These are phyloP conservation scores for Eucera pruinosa DNA, from an alignment of 2,888 invertebrate genomes.

Conservation along the genomic window DNA sequence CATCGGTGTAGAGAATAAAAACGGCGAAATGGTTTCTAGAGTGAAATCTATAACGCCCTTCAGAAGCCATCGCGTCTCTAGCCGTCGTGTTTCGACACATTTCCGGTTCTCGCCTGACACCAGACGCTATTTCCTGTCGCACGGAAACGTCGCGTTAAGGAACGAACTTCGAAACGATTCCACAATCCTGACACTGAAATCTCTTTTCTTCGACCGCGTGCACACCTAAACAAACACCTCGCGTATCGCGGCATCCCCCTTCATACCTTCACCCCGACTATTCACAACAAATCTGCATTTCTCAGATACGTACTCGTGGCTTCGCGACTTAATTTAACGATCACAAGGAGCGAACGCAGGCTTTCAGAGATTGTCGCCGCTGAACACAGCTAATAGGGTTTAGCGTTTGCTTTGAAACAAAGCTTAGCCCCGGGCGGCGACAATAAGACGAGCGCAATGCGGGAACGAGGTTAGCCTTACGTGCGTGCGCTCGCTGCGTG, in stretches of 20 bases:
- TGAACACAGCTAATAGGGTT: slow-evolving; percentile 3
- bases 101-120: slow-evolving; percentile 7
- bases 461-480: slow-evolving; percentile 38
- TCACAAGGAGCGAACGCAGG: background rate
- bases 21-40: no score
- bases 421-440: slow-evolving; percentile 16
- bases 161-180: slow-evolving; percentile 14
- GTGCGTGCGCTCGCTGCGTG: slow-evolving; percentile 30
- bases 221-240: background rate
- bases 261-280: no score
- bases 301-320: no score
- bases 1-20: no score
- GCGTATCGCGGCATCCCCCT: background rate
- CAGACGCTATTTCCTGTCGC: background rate
- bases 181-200: slow-evolving; percentile 11
- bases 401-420: slow-evolving; percentile 27
- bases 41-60: background rate
- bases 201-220: background rate
- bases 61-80: no score
- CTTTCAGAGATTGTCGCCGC: background rate
- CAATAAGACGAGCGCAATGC: slow-evolving; percentile 34
- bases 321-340: background rate
- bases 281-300: background rate
- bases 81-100: background rate
- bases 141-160: slow-evolving; percentile 5